phyloP scores from a whole-genome alignment of 2,113 vertebrate genomes.

The Menura novaehollandiae region DNA sequence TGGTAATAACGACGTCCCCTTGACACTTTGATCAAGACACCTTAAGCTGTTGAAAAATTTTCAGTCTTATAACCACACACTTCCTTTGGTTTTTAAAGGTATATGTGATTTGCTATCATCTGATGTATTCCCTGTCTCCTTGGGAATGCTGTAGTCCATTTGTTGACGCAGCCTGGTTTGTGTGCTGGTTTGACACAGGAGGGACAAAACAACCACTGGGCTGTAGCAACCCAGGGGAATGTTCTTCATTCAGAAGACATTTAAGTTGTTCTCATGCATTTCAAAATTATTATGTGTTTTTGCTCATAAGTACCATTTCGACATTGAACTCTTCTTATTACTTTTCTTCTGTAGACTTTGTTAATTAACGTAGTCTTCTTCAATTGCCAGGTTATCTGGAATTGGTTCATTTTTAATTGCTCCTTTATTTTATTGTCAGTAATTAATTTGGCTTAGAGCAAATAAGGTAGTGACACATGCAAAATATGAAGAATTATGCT shows the following conservation, averaged over 20 bases:
- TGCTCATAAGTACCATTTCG: neutral
- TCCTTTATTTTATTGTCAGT: neutral
- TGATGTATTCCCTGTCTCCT: neutral
- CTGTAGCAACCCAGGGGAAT: neutral
- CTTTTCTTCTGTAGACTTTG: neutral
- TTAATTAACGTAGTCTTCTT: neutral
- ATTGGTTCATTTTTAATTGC: neutral
- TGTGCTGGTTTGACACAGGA: neutral
- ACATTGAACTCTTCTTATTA: neutral
- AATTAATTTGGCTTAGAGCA: neutral
- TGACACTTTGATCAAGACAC: neutral
- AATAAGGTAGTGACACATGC: neutral
- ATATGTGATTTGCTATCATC: neutral
- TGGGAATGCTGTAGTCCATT: neutral
- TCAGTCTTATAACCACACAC: neutral
- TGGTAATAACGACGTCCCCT: neutral
- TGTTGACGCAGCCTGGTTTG: neutral
- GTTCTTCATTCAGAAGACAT: neutral
- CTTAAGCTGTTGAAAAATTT: neutral
- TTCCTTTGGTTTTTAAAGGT: neutral
- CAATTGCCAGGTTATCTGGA: neutral
- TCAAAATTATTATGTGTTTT: neutral
- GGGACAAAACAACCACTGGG: neutral
- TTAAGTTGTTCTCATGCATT: neutral
- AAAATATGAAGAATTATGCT: neutral